Conservation (phyloP, 2,113 vertebrate species). For the Crypturellus undulatus region DNA sequence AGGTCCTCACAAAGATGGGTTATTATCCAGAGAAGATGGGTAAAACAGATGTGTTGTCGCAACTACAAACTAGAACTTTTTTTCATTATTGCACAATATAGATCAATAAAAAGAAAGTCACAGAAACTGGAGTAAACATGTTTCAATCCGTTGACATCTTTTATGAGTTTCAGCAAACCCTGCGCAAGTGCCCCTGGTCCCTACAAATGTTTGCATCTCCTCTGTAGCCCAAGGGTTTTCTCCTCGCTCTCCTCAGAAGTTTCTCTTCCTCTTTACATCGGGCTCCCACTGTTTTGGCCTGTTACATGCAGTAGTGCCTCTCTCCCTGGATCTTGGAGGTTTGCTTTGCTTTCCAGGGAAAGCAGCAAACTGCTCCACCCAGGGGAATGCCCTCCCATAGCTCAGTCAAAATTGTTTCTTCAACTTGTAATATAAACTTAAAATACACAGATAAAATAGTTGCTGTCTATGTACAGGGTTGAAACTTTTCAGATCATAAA, state of each 20-base stretch:
- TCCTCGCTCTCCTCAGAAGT: not conserved
- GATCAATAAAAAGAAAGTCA: not conserved
- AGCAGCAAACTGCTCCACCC: not conserved
- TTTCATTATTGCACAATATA: not conserved
- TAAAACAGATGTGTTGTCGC: not conserved
- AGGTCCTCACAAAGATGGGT: not conserved
- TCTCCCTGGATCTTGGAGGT: not conserved
- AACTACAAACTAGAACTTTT: not conserved
- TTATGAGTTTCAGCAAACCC: not conserved
- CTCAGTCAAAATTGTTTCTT: not conserved
- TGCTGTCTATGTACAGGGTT: not conserved
- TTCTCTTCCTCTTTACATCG: not conserved
- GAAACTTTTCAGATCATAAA: not conserved
- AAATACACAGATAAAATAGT: not conserved
- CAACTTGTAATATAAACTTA: not conserved
- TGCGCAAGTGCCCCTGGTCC: not conserved
- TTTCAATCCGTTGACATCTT: not conserved
- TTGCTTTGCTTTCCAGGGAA: not conserved
- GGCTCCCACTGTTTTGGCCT: not conserved
- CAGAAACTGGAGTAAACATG: not conserved
- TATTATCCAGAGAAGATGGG: accelerated
- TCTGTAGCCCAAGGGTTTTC: not conserved
- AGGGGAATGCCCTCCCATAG: not conserved
- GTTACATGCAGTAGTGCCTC: accelerated
- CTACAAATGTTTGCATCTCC: not conserved